These are phyloP conservation scores for Dreissena rostriformis DNA, from an alignment of 1,140 invertebrate species.

Conservation along the genomic window DNA sequence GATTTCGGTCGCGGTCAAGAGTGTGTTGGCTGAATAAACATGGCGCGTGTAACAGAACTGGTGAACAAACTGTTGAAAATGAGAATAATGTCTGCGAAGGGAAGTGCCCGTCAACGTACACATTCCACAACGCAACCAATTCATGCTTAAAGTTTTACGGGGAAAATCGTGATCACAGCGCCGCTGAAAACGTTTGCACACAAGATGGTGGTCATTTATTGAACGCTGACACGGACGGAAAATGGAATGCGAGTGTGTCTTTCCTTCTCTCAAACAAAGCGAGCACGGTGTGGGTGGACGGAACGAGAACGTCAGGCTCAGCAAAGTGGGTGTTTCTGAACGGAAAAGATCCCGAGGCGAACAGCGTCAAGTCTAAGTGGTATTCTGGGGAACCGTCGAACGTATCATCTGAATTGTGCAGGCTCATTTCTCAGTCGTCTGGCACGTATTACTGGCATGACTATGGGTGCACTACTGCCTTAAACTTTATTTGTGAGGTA, in stretches of 20 bases:
- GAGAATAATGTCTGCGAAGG: neutral
- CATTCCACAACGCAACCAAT: neutral
- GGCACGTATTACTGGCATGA: neutral
- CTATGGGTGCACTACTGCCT: neutral
- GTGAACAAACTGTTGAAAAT: neutral
- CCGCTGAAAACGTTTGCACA: neutral
- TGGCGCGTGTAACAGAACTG: neutral
- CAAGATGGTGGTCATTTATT: neutral
- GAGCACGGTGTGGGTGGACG: neutral
- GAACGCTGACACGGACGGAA: neutral
- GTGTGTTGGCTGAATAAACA: neutral
- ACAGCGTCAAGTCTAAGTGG: neutral
- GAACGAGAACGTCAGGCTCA: neutral
- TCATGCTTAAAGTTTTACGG: neutral
- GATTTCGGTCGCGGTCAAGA: neutral
- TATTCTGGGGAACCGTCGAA: neutral
- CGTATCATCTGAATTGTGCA: neutral
- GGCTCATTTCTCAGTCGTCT: neutral
- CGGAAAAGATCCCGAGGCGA: neutral
- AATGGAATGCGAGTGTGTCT: neutral
- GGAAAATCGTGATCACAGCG: neutral
- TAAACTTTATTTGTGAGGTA: neutral
- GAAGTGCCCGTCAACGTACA: neutral
- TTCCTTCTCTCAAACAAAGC: neutral
- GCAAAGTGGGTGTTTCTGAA: neutral